Percentiles rank a stretch among this genome's conserved stretches.
These are phyloP conservation scores for Pegoplata infirma DNA, from an alignment of 2,888 invertebrate genomes.

Conservation along the genomic window DNA sequence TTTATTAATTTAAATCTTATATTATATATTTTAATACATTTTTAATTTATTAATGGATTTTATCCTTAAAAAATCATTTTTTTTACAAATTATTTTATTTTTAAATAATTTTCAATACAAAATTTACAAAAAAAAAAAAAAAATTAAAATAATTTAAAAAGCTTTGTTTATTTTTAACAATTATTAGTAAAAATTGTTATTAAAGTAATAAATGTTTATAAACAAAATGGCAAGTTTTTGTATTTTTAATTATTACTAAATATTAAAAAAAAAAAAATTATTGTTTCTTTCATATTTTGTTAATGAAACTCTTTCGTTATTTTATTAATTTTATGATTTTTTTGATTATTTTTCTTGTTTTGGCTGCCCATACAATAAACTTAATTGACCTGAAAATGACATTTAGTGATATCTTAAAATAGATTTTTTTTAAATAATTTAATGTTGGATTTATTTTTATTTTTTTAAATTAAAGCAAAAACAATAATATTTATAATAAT, in stretches of 20 bases:
- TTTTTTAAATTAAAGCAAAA: conserved; percentile 18
- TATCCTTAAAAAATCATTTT: conserved; percentile 4
- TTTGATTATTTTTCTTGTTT: conserved; percentile 5
- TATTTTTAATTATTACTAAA: conserved; percentile 40
- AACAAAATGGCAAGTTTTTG: conserved; percentile 39
- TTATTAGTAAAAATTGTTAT: background rate
- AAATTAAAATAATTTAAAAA: conserved; percentile 18
- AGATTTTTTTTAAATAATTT: background rate
- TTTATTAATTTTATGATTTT: background rate
- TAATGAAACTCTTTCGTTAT: conserved; percentile 41
- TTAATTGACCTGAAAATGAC: conserved; percentile 56
- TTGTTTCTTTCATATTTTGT: conserved; percentile 19
- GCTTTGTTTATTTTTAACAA: conserved; percentile 28
- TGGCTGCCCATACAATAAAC: conserved; percentile 29
- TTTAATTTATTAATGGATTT: conserved; percentile 8
- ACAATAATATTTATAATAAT: conserved; percentile 1
- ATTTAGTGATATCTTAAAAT: conserved; percentile 2
- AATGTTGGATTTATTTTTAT: background rate
- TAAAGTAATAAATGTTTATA: conserved; percentile 3
- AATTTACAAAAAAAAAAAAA: conserved; percentile 24
- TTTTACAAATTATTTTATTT: conserved; percentile 9
- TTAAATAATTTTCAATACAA: conserved; percentile 22
- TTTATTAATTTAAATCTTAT: background rate
- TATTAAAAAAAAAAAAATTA: conserved; percentile 18
- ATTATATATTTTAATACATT: conserved; percentile 5